phyloP scores from a whole-genome alignment of 2,797 vertebrate genomes.

The Sarcophilus harrisii region DNA sequence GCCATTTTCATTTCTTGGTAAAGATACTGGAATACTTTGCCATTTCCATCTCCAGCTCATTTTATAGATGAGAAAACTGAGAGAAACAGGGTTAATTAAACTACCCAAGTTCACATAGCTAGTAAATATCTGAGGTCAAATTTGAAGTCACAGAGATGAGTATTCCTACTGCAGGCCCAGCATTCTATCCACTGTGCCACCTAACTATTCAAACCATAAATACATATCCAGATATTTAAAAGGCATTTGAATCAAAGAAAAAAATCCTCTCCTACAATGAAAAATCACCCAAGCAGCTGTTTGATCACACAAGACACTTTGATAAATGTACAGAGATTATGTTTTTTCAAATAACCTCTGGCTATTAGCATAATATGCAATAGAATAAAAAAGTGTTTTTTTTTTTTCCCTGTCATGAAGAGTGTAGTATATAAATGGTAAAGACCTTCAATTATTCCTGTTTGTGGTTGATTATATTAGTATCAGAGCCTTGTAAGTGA shows the following conservation, averaged over 20 bases:
- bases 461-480: not conserved
- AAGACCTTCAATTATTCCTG: not conserved
- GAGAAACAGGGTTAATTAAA: not conserved
- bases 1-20: not conserved
- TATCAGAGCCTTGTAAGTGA: not conserved
- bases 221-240: not conserved
- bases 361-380: not conserved
- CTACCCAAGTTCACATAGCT: not conserved
- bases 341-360: not conserved
- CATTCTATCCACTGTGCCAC: not conserved
- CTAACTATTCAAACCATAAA: fast-evolving
- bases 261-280: not conserved
- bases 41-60: not conserved
- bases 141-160: not conserved
- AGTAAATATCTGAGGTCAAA: not conserved
- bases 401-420: not conserved
- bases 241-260: not conserved
- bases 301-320: not conserved
- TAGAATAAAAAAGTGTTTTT: not conserved
- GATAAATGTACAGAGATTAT: not conserved
- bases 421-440: not conserved
- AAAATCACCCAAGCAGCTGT: not conserved
- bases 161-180: not conserved
- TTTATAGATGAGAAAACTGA: not conserved
- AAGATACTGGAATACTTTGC: not conserved